A percentile compares a stretch with the other conserved stretches of the same genome.
Conservation (phyloP, 2,888 invertebrate genomes). For the Spialia ferax region DNA sequence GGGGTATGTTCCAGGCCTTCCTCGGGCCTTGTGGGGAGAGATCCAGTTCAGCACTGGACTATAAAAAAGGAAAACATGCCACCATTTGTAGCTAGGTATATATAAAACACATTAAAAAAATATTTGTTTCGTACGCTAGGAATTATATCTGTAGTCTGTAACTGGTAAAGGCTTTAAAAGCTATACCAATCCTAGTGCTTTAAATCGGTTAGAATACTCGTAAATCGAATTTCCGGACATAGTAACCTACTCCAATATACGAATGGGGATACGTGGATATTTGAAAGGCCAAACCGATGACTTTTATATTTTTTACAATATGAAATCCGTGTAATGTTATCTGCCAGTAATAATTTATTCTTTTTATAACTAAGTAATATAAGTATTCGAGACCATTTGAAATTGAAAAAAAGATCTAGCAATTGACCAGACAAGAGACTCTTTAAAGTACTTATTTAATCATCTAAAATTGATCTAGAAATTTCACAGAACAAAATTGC, state of each 20-base stretch:
- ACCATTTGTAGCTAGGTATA: no score
- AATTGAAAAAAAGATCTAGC: no score
- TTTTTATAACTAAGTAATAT: background rate
- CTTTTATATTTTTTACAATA: background rate
- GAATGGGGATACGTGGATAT: background rate
- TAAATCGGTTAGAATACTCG: background rate
- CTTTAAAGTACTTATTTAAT: no score
- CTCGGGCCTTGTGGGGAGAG: no score
- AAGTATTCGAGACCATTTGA: background rate
- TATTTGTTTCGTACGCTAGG: background rate
- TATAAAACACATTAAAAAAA: no score
- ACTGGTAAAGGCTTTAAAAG: slow-evolving; percentile 4
- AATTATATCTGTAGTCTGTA: background rate
- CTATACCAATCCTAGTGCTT: background rate
- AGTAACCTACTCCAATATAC: background rate
- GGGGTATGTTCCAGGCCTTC: no score
- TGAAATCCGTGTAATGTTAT: no score
- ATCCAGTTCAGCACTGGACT: no score
- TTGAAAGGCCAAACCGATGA: background rate
- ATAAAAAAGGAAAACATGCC: no score
- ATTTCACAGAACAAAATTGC: no score
- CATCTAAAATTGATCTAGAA: no score
- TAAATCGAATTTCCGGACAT: slow-evolving; percentile 4
- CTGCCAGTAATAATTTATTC: background rate
- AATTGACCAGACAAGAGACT: no score